These are phyloP conservation scores for Agrypnus murinus DNA, from an alignment of 2,888 invertebrate species.

Conservation along the genomic window DNA sequence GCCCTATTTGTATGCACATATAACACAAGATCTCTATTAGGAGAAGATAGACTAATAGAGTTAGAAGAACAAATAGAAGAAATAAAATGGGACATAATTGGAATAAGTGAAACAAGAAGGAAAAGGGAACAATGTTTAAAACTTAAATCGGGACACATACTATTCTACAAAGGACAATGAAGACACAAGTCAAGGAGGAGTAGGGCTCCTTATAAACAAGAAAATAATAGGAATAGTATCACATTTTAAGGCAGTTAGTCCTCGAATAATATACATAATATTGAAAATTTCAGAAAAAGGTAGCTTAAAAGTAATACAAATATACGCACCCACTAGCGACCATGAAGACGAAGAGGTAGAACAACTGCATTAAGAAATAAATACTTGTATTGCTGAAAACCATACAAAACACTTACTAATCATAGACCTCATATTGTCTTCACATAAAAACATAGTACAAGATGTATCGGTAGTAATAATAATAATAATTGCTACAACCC, in stretches of 20 bases:
- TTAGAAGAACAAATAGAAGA: not conserved
- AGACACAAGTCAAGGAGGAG: slow-evolving; percentile 2
- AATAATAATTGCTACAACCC: too few relatives aligned
- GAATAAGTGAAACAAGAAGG: not conserved
- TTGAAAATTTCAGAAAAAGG: not conserved
- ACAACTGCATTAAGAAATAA: slow-evolving; percentile 17
- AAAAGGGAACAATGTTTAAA: not conserved
- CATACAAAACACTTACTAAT: not conserved
- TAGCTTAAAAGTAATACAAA: slow-evolving; percentile 8
- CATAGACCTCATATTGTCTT: not conserved
- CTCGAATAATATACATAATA: slow-evolving; percentile 7
- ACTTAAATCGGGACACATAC: not conserved
- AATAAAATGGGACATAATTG: slow-evolving; percentile 6
- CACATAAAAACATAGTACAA: slow-evolving; percentile 8
- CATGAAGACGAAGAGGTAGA: slow-evolving; percentile 5
- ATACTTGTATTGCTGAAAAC: not conserved
- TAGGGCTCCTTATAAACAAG: not conserved
- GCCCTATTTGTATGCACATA: not conserved
- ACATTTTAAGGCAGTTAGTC: slow-evolving; percentile 6
- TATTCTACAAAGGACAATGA: slow-evolving; percentile 2
- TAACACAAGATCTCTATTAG: not conserved
- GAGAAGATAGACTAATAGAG: slow-evolving; percentile 6
- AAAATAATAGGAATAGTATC: not conserved
- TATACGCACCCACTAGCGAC: not conserved
- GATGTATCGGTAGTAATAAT: slow-evolving; percentile 9